These are phyloP conservation scores for Coregonus sp. DNA, from an alignment of 2,797 vertebrate species.

Conservation along the genomic window DNA sequence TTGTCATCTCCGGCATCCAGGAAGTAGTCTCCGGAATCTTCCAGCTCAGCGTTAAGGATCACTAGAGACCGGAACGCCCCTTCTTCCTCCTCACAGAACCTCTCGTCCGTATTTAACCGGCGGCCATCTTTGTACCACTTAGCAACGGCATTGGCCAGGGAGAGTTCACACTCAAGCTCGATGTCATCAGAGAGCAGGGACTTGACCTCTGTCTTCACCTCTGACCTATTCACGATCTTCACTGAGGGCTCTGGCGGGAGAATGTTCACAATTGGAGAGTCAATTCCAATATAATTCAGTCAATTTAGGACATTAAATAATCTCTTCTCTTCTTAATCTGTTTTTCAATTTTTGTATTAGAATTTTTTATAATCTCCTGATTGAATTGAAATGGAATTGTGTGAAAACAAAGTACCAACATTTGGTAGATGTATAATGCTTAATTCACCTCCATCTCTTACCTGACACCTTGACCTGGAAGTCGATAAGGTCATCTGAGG, in stretches of 20 bases:
- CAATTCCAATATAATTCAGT: not conserved
- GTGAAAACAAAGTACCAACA: not conserved
- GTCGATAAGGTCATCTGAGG: constrained; percentile 70
- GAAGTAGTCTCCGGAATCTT: constrained; percentile 88
- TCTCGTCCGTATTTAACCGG: constrained; percentile 81
- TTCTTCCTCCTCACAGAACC: constrained; percentile 85
- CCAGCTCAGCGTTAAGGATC: constrained; percentile 77
- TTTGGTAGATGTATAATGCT: too few relatives aligned
- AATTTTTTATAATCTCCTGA: not conserved
- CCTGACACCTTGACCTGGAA: constrained; percentile 86
- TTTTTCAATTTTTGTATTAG: not conserved
- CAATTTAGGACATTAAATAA: not conserved
- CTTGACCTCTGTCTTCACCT: constrained; percentile 62
- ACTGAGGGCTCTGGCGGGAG: constrained; percentile 77
- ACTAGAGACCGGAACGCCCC: constrained; percentile 81
- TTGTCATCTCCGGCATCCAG: constrained; percentile 85
- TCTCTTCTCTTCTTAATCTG: not conserved
- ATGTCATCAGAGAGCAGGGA: constrained; percentile 81
- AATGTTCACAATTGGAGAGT: not conserved
- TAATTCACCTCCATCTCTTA: constrained; percentile 55
- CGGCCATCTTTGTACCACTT: constrained; percentile 91
- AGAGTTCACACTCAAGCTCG: constrained; percentile 87
- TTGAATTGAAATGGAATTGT: not conserved
- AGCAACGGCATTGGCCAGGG: constrained; percentile 71
- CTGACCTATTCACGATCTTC: constrained; percentile 77